These are phyloP conservation scores for Onychostruthus taczanowskii DNA, from an alignment of 2,113 vertebrate genomes.

Conservation along the genomic window DNA sequence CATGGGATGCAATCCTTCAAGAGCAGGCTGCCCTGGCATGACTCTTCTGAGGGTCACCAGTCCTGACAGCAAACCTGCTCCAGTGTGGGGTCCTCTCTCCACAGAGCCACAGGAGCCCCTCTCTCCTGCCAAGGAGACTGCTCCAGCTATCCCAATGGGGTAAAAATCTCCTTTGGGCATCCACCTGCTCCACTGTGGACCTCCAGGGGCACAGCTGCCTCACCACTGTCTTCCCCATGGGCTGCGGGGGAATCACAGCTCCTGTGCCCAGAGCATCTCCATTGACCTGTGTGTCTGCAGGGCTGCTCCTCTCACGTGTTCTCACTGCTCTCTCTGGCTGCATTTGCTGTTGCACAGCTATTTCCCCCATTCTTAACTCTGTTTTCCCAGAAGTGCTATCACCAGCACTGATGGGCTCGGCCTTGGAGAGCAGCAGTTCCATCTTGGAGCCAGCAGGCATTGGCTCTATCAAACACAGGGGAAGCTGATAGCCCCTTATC, in stretches of 20 bases:
- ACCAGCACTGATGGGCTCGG: fast-evolving
- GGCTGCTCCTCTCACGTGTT: not conserved
- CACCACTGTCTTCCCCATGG: not conserved
- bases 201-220: not conserved
- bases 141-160: not conserved
- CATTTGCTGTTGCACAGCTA: not conserved
- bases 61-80: not conserved
- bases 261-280: fast-evolving
- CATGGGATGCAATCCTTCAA: not conserved
- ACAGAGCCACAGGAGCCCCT: not conserved
- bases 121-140: not conserved
- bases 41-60: not conserved
- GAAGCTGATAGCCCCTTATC: not conserved
- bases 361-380: not conserved
- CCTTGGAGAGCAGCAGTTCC: not conserved
- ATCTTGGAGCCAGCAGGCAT: not conserved
- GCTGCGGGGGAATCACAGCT: not conserved
- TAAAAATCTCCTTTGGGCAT: not conserved
- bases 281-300: not conserved
- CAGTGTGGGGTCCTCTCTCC: not conserved
- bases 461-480: not conserved
- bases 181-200: not conserved
- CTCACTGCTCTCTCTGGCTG: not conserved
- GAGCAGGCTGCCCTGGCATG: not conserved
- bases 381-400: not conserved